These are phyloP conservation scores for Babyrousa celebensis DNA, from an alignment of 2,797 vertebrate genomes.

Conservation along the genomic window DNA sequence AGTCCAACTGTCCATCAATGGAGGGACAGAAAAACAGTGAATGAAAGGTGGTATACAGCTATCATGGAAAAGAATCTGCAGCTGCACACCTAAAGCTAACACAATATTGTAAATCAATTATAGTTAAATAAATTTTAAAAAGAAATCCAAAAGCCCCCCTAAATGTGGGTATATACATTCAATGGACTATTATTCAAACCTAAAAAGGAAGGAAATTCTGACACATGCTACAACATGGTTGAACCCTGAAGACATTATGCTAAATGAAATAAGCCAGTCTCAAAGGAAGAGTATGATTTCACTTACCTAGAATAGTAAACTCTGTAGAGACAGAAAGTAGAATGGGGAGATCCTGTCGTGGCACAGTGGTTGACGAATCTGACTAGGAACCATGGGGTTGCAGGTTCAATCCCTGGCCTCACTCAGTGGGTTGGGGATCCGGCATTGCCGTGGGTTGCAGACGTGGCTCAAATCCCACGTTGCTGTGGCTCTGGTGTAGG, in stretches of 20 bases:
- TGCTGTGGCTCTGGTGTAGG: no score
- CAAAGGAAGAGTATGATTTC: not conserved
- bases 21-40: not conserved
- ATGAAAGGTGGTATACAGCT: not conserved
- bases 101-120: not conserved
- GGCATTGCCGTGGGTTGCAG: no score
- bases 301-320: not conserved
- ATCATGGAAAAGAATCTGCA: not conserved
- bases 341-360: not conserved
- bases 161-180: not conserved
- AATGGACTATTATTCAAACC: not conserved
- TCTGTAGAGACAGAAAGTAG: not conserved
- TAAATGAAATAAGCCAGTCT: conserved; percentile 37
- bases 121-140: not conserved
- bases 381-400: no score
- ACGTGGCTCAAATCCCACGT: no score
- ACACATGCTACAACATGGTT: not conserved
- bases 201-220: not conserved
- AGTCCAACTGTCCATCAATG: not conserved
- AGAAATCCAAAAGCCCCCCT: not conserved
- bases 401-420: no score
- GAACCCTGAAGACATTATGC: not conserved
- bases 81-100: not conserved
- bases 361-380: no score
- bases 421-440: no score